Conservation (phyloP, 2,888 invertebrate genomes). For the Drosophila ustulata region DNA sequence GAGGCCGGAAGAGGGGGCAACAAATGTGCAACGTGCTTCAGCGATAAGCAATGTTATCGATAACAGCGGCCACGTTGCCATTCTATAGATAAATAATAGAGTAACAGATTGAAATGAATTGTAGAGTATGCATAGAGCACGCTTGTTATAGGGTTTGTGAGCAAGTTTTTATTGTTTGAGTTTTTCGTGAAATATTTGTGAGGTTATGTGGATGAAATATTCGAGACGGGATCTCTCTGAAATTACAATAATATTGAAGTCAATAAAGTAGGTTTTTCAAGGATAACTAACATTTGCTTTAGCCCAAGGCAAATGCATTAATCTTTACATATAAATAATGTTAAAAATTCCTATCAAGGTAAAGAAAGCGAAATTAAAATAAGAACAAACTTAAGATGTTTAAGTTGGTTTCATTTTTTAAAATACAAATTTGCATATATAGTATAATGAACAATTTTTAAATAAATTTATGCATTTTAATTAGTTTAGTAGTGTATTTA, state of each 20-base stretch:
- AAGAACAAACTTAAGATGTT: no score
- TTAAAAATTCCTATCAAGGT: no score
- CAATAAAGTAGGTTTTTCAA: no score
- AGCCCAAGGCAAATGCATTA: no score
- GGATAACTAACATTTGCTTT: no score
- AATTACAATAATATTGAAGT: no score
- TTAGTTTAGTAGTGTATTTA: neutral
- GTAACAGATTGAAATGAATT: neutral
- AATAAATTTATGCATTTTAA: no score
- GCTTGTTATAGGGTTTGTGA: neutral
- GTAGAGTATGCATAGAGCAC: neutral
- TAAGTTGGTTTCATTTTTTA: no score
- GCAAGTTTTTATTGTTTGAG: neutral
- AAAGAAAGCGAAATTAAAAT: no score
- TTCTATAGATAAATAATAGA: conserved; percentile 40
- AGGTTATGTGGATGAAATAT: neutral
- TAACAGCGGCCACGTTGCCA: conserved; percentile 60
- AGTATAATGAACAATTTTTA: no score
- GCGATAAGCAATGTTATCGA: conserved; percentile 72
- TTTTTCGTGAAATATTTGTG: neutral
- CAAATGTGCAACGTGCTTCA: conserved; percentile 41
- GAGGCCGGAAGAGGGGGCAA: conserved; percentile 1
- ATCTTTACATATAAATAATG: no score
- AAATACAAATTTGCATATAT: no score
- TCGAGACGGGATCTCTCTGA: neutral